Conservation (phyloP, 2,113 vertebrate species). For the Pluvialis apricaria region DNA sequence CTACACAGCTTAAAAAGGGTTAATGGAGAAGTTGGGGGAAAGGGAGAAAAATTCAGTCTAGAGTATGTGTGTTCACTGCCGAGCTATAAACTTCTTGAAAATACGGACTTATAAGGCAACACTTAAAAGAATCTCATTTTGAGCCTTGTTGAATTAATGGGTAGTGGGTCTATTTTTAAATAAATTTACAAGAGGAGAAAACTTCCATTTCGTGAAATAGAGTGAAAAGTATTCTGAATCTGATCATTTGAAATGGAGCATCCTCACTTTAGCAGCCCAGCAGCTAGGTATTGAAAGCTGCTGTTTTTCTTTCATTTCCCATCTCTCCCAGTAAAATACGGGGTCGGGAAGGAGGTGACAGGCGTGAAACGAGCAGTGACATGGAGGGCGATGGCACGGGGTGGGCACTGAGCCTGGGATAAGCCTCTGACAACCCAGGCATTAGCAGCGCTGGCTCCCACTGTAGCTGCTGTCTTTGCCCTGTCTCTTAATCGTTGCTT, state of each 20-base stretch:
- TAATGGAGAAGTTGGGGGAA: neutral
- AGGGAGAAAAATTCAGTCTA: neutral
- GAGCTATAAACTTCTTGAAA: conserved; percentile 1
- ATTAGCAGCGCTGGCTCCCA: neutral
- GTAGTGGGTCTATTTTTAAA: conserved; percentile 29
- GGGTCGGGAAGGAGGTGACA: neutral
- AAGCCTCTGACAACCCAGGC: neutral
- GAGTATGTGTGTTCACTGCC: neutral
- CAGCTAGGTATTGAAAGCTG: neutral
- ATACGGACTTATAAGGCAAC: conserved; percentile 51
- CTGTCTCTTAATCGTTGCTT: neutral
- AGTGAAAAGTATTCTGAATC: neutral
- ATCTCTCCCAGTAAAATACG: neutral
- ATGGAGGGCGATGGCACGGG: fast-evolving
- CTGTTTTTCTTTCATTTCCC: neutral
- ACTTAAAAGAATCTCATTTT: neutral
- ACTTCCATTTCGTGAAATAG: neutral
- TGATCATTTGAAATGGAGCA: neutral
- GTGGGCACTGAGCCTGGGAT: neutral
- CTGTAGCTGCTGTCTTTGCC: neutral
- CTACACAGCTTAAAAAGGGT: neutral
- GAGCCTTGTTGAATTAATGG: neutral
- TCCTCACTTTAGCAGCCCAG: neutral
- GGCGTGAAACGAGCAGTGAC: neutral
- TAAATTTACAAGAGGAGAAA: neutral